Evolutionary conservation across 1,140 invertebrate species (phyloP).

Genomic region (Tetraneura akinire): DNA sequence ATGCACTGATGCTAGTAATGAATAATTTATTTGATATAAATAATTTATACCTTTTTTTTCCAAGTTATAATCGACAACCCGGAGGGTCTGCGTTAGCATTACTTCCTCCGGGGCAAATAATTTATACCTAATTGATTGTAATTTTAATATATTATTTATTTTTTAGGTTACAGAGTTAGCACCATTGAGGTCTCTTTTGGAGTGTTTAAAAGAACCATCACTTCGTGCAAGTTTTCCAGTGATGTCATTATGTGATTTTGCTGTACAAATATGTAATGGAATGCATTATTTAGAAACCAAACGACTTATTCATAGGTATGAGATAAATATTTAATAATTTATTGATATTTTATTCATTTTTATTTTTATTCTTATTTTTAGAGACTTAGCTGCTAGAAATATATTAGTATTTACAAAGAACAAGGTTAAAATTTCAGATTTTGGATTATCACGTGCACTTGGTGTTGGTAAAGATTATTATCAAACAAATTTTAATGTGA

Average conservation of each 20-base stretch:
- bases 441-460: conserved; percentile 91
- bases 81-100: too few species aligned
- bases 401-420: conserved; percentile 94
- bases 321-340: background rate
- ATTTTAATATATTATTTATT: conserved; percentile 31
- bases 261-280: conserved; percentile 92
- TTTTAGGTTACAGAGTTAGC: conserved; percentile 89
- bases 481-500: conserved; percentile 97
- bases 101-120: too few species aligned
- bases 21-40: conserved; percentile 34
- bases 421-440: conserved; percentile 98
- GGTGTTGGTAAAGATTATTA: conserved; percentile 99
- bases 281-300: conserved; percentile 95
- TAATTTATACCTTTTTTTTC: too few species aligned
- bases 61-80: too few species aligned
- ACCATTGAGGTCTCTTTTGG: conserved; percentile 87
- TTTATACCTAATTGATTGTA: background rate
- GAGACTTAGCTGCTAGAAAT: conserved; percentile 92
- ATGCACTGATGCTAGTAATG: conserved; percentile 87
- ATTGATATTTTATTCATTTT: conserved; percentile 51
- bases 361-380: conserved; percentile 61
- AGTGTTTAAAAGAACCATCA: conserved; percentile 92
- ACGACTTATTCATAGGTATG: conserved; percentile 83
- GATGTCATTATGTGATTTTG: conserved; percentile 84
- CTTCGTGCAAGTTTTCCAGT: conserved; percentile 87